Base-by-base conservation (phyloP, 2,888 invertebrate genomes). In the Pseudococcus jackbeardsleyi region DNA sequence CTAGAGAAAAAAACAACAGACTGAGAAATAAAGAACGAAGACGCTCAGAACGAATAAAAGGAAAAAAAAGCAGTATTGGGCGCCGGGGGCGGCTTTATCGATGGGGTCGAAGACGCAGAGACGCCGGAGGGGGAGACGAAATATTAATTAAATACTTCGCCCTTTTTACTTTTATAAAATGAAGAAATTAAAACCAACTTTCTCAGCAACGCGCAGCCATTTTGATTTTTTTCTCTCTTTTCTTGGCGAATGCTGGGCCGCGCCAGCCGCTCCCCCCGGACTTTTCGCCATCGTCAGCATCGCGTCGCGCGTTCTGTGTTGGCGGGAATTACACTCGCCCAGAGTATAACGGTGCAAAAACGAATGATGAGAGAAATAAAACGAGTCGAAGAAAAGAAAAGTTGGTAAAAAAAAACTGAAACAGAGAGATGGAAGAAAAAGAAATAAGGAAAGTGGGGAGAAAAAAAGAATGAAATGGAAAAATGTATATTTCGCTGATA, bases 111-210 rank as follows among this genome's bases (percentile, higher is more conserved):
- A 22, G 64, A 64, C 19, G 17, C 1, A 3, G 26, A 33, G 26
- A 33, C 26, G 26, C 17, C 22, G 64, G 64, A 8, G 19, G 22
- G 64, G 50, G 50, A 77, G 77, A 39, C 77, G 77, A 77, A 77
- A 77, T 77, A 39, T 77, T 77, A 77, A 77, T 77, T 77, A 77
- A 77, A 77, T 77, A 77, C 39, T 77, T 77, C 77, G 77, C 77
- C 77, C 26, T 77, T 77, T 64, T 33, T 33, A 33, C 26, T 33
- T 33, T 33, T 33, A 33, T 64, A 77, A 77, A 77, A 77, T 77
- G 77, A 77, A 77, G 77, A 77, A 77, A 77, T 39, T 39, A 77
- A 77, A 77, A 77, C 77, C 77, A 77, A 77, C 77, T 77, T 77
- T 77, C 77, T 77, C 77, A 77, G 77, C 77, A 64, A 64, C 64